Evolutionary conservation across 2,797 vertebrate genomes (phyloP).

Genomic region (Pseudochirops cupreus): DNA sequence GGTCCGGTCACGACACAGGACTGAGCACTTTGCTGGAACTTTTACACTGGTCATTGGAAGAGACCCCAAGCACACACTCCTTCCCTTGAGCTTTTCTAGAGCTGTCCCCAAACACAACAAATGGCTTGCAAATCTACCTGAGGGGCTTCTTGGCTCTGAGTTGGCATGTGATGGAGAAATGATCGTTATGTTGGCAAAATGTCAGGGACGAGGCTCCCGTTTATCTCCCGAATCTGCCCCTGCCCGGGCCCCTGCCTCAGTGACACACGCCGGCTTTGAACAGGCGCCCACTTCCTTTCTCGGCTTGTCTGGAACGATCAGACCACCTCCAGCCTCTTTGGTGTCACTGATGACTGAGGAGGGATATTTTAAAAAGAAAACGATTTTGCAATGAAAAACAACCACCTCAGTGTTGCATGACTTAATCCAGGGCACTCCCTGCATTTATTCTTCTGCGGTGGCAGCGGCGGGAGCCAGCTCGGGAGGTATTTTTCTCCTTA

Average conservation of each 20-base stretch:
- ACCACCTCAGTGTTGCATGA: background rate
- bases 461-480: constrained; percentile 36
- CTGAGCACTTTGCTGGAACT: constrained; percentile 68
- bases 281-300: background rate
- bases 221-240: background rate
- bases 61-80: constrained; percentile 53
- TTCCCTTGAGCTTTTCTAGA: constrained; percentile 31
- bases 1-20: constrained; percentile 69
- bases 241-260: background rate
- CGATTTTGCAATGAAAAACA: background rate
- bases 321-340: background rate
- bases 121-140: background rate
- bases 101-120: constrained; percentile 45
- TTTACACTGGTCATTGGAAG: constrained; percentile 73
- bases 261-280: background rate
- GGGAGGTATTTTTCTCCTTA: constrained; percentile 48
- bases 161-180: background rate
- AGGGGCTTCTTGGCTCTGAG: background rate
- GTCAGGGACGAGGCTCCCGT: background rate
- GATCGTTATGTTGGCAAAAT: background rate
- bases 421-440: background rate
- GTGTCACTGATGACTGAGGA: background rate
- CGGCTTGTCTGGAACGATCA: background rate
- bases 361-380: background rate
- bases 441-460: constrained; percentile 47